Percentiles rank a stretch among this genome's conserved stretches.
These are phyloP conservation scores for Drosophila algonquin DNA, from an alignment of 2,888 invertebrate species.

Conservation along the genomic window DNA sequence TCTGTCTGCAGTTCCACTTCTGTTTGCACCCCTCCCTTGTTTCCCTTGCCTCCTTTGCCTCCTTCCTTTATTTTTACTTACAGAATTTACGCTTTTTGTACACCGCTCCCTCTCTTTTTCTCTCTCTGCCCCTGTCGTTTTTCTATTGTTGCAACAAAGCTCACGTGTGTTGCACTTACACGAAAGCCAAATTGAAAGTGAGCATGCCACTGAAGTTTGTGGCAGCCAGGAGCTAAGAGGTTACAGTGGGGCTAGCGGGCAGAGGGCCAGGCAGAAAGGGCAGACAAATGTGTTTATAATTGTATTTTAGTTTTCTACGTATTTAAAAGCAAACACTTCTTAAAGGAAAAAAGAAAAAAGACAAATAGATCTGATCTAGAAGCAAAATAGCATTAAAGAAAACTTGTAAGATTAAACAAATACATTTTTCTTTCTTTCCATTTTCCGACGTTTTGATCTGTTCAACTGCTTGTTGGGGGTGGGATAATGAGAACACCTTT, in stretches of 20 bases:
- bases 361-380: too few relatives aligned
- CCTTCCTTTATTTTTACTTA: slow-evolving; percentile 27
- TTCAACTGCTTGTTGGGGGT: not conserved
- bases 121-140: not conserved
- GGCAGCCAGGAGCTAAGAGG: not conserved
- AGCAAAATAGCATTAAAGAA: too few relatives aligned
- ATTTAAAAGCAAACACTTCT: not conserved
- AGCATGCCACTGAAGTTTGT: slow-evolving; percentile 52
- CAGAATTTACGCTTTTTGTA: slow-evolving; percentile 31
- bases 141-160: slow-evolving; percentile 18
- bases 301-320: slow-evolving; percentile 39
- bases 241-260: not conserved
- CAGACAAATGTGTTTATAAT: slow-evolving; percentile 65
- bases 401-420: too few relatives aligned
- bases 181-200: slow-evolving; percentile 71
- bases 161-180: slow-evolving; percentile 44
- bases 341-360: slow-evolving; percentile 8
- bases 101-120: not conserved
- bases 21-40: not conserved
- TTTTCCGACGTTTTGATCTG: too few relatives aligned
- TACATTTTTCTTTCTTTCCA: too few relatives aligned
- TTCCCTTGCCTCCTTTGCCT: slow-evolving; percentile 6
- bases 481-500: not conserved
- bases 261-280: slow-evolving; percentile 1
- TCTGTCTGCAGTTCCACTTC: slow-evolving; percentile 37